A percentile compares a stretch with the other conserved stretches of the same genome.
Conservation (phyloP, 2,113 vertebrate genomes). For the Lepus americanus region DNA sequence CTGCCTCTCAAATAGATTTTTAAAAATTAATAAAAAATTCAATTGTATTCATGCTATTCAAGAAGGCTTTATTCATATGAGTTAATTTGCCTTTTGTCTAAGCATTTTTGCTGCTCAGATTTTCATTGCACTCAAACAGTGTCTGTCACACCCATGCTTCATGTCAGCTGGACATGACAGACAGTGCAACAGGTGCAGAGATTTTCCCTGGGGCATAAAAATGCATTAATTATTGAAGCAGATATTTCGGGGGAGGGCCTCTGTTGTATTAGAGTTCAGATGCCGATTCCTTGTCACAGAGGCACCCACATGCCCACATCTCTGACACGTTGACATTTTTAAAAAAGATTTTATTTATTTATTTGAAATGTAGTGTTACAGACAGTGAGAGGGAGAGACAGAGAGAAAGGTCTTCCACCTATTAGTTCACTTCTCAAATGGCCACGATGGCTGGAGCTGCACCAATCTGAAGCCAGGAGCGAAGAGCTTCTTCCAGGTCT, state of each 20-base stretch:
- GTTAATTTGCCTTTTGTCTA: neutral
- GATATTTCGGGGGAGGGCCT: neutral
- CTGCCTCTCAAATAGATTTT: no score
- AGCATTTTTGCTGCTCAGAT: neutral
- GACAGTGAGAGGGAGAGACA: no score
- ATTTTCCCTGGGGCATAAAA: neutral
- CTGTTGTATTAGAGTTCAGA: neutral
- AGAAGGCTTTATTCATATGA: neutral
- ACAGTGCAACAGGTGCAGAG: neutral
- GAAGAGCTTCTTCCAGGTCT: no score
- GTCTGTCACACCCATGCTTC: neutral
- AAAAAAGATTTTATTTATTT: no score
- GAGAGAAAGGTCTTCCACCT: no score
- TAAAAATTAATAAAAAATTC: no score
- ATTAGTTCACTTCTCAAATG: no score
- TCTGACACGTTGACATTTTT: neutral
- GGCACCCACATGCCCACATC: fast-evolving
- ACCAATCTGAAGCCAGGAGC: no score
- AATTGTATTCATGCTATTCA: neutral
- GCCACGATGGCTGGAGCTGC: no score
- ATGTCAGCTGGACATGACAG: neutral
- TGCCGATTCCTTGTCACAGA: neutral
- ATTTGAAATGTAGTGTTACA: no score
- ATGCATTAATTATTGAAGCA: neutral
- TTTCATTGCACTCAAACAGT: neutral